A percentile compares a stretch with the other conserved stretches of the same genome.
Evolutionary conservation across 2,113 vertebrate species (phyloP).

Genomic region (Antigone vipio): DNA sequence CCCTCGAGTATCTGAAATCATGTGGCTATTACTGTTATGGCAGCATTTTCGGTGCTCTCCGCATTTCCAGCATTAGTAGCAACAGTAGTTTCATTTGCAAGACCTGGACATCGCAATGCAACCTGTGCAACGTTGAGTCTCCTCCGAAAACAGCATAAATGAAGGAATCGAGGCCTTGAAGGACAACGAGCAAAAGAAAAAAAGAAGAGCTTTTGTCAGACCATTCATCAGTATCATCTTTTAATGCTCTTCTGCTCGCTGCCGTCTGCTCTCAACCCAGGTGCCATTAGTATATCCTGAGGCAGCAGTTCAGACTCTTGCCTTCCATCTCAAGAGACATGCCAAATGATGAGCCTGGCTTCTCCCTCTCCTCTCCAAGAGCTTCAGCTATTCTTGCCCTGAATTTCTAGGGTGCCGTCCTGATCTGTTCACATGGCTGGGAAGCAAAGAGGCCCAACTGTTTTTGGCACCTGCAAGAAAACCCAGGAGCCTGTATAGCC

Average conservation of each 20-base stretch:
- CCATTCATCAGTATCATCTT: background rate
- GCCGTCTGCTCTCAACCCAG: background rate
- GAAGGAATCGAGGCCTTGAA: background rate
- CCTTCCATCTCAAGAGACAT: background rate
- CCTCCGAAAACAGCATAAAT: background rate
- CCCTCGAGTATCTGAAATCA: background rate
- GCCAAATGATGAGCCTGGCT: background rate
- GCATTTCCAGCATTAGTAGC: background rate
- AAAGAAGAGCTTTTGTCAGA: background rate
- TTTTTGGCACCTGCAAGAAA: background rate
- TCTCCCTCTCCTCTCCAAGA: background rate
- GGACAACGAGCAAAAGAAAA: background rate
- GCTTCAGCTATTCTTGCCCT: background rate
- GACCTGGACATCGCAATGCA: fast-evolving
- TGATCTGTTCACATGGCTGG: background rate
- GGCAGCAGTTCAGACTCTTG: background rate
- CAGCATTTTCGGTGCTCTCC: background rate
- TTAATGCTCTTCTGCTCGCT: background rate
- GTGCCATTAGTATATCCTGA: background rate
- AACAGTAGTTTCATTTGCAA: background rate
- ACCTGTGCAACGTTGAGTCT: fast-evolving
- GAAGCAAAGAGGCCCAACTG: background rate
- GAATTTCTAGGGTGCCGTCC: background rate
- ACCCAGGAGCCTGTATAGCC: background rate
- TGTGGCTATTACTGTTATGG: background rate